phyloP scores from a whole-genome alignment of 2,888 invertebrate genomes.

The Plusia festucae region DNA sequence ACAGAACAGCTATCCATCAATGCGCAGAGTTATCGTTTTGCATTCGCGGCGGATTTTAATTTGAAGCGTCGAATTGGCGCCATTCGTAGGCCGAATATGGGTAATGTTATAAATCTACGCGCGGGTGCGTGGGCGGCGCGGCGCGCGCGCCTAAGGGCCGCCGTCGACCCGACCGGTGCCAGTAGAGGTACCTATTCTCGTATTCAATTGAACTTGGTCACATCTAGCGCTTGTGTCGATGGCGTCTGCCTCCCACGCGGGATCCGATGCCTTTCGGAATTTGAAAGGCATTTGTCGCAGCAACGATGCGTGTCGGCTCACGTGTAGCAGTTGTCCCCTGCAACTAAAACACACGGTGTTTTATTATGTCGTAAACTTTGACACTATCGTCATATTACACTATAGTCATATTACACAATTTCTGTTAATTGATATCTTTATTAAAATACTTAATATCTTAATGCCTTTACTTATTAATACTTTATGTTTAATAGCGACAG shows the following conservation, averaged over 20 bases:
- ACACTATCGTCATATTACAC: constrained; percentile 54
- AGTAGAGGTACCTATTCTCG: constrained; percentile 66
- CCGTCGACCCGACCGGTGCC: constrained; percentile 62
- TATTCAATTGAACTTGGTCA: constrained; percentile 81
- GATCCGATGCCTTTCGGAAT: constrained; percentile 79
- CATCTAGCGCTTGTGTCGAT: constrained; percentile 75
- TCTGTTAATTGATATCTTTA: constrained; percentile 60
- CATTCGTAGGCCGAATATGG: constrained; percentile 87
- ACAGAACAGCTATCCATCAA: constrained; percentile 82
- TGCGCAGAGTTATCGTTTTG: constrained; percentile 78
- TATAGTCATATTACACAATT: constrained; percentile 60
- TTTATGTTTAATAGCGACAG: constrained; percentile 18
- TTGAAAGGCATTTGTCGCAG: constrained; percentile 87
- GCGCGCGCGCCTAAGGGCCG: constrained; percentile 73
- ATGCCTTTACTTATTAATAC: constrained; percentile 12
- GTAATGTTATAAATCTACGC: constrained; percentile 87
- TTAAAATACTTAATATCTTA: constrained; percentile 47
- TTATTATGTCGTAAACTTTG: constrained; percentile 78
- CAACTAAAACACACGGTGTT: constrained; percentile 73
- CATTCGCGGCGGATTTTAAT: constrained; percentile 84
- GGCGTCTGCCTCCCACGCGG: constrained; percentile 81
- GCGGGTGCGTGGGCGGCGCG: constrained; percentile 74
- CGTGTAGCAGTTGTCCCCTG: constrained; percentile 76
- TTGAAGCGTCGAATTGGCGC: constrained; percentile 88
- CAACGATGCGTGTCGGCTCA: constrained; percentile 72